Base-by-base conservation (phyloP, 2,797 vertebrate species). In the Benthosema pterotum region DNA sequence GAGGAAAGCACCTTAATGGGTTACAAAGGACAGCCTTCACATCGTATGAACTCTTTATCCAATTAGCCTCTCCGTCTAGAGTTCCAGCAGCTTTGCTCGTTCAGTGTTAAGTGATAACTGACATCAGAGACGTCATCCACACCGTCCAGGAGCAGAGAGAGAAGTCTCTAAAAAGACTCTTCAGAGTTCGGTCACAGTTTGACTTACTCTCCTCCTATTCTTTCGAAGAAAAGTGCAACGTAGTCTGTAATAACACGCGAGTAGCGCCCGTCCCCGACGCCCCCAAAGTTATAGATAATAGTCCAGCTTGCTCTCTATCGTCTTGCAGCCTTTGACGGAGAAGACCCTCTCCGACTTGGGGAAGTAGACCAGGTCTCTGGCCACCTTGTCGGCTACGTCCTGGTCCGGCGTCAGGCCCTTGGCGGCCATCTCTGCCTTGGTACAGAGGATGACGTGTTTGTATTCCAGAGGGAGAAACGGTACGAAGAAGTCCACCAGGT, bases 401-500 rank as follows among this genome's bases (percentile, higher is more conserved):
- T 59, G 58, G 6, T 95, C 19, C 0, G 88, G 48, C 0, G 0
- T 0, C 0, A 42, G 3, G 1, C 46, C 65, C 0, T 87, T 93
- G 69, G 87, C 86, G 15, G 1, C 42, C 93, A 98, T 94, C 78
- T 96, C 94, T 0, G 94, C 93, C 74, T 90, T 65, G 52, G 89
- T 76, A 0, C 97, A 99, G 91, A 94, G 94, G 63, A 95, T 83
- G 11, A 98, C 88, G 0, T 99, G 97, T 28, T 43, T 79, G 78
- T 94, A 93, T 80, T 98, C 96, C 91, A 99, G 84, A 5, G 97
- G 97, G 65, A 99, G 92, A 66, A 99, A 96, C 1, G 97, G 97
- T 22, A 99, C 82, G 0, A 96, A 99, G 84, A 94, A 97, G 77
- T 98, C 97, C 51, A 99, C 92, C 82, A 98, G 91, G 86, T 95